Base-by-base conservation (phyloP, 1,140 invertebrate genomes). In the Phymorhynchus buccinoides region DNA sequence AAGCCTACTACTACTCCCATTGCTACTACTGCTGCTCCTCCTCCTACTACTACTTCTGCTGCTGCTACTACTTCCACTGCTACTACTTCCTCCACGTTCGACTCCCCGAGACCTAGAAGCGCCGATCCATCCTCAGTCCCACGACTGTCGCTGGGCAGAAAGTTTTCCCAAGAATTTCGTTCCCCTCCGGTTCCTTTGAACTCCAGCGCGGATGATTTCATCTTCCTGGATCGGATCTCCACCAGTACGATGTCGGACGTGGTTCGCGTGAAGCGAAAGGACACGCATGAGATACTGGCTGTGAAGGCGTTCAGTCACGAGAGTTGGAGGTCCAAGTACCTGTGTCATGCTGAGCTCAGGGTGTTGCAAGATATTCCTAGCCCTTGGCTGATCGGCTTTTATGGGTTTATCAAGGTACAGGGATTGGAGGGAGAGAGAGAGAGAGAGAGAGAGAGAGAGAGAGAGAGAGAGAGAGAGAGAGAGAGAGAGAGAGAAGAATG, bases 271-370 rank as follows among this genome's bases (percentile, higher is more conserved):
- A 32, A 37, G 37, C 32, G 62, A 16, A 44, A 32, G 14, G 32
- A 66, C 35, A 37, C 52, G 7, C 22, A 39, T 1, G n/a, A 39
- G 56, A 39, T 82, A 1, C 66, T 82, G 0, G 80, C 41, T 12
- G 80, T 52, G 7, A 82, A 82, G 27, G 80, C 80, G 0, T 82
- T 66, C 80, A n/a, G 32, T 37, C 80, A 42, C n/a, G 3, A 6
- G 12, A 37, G 30, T 4, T 82, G 80, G 80, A 52, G 80, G 14
- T 62, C 80, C 22, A 56, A 82, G 62, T 82, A 82, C 62, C 80
- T 82, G 32, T 82, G 37, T 41, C 56, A 16, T 16, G 62, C 80
- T 12, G 80, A 82, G 35, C 56, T 82, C 3, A 52, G 80, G 18
- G 14, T 82, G 1, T 42, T 82, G 56, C 22, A 82, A 37, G 1